phyloP scores from a whole-genome alignment of 2,113 vertebrate genomes.

The Rousettus leschenaultii region DNA sequence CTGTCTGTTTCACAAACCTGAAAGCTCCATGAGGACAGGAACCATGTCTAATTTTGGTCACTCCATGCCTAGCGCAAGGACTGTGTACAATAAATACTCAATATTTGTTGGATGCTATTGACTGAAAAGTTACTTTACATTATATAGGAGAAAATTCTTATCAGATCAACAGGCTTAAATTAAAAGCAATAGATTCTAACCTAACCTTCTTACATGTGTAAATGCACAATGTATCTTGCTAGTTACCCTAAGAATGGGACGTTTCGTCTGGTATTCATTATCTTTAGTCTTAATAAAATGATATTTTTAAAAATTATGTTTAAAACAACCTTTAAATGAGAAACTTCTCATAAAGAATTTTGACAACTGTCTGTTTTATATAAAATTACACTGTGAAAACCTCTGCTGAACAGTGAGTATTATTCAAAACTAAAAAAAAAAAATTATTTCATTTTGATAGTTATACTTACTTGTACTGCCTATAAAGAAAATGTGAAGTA shows the following conservation, averaged over 20 bases:
- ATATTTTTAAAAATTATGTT: background rate
- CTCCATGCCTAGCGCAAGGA: background rate
- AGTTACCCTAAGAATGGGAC: background rate
- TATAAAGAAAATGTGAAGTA: background rate
- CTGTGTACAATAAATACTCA: background rate
- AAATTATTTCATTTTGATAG: background rate
- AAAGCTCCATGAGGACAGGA: background rate
- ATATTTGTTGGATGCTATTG: background rate
- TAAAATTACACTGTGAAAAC: background rate
- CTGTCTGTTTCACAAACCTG: background rate
- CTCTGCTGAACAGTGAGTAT: background rate
- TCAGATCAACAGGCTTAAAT: background rate
- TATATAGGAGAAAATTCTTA: background rate
- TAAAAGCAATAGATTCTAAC: background rate
- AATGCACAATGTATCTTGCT: background rate
- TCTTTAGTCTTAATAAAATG: background rate
- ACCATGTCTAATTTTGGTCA: background rate
- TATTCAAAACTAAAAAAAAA: background rate
- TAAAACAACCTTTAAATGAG: background rate
- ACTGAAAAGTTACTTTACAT: background rate
- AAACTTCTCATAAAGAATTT: background rate
- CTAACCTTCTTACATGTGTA: background rate
- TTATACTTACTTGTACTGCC: background rate
- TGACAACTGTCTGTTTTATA: background rate
- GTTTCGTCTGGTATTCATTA: background rate